These are phyloP conservation scores for Heliconius hewitsoni DNA, from an alignment of 1,140 invertebrate species.

Conservation along the genomic window DNA sequence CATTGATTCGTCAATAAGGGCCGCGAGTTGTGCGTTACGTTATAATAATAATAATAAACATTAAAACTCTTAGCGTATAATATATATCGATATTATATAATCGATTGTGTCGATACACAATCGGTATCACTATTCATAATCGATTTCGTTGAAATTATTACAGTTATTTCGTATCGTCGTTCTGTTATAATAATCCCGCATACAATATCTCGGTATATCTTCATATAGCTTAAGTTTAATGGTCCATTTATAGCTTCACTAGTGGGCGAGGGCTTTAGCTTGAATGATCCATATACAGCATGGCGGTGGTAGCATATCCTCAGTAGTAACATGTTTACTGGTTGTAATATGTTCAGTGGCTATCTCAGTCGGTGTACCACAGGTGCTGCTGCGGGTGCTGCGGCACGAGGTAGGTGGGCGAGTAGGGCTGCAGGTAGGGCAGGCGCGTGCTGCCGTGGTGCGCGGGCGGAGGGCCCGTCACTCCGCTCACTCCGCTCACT, in stretches of 20 bases:
- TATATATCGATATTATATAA: not conserved
- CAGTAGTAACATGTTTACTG: no score
- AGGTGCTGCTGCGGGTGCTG: slow-evolving; percentile 74
- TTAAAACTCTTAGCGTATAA: not conserved
- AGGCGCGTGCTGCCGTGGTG: slow-evolving; percentile 72
- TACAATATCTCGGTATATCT: no score
- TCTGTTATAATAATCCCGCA: no score
- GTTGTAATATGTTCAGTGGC: not conserved
- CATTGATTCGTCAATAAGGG: slow-evolving; percentile 48
- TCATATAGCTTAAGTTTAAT: no score
- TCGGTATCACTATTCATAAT: not conserved
- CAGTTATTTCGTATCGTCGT: no score
- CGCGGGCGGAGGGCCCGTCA: slow-evolving; percentile 68
- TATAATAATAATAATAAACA: no score
- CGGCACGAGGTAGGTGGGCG: slow-evolving; percentile 74
- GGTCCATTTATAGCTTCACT: no score
- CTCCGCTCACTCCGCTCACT: slow-evolving; percentile 50
- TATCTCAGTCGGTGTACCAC: slow-evolving; percentile 77
- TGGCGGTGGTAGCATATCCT: no score
- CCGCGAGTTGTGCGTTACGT: slow-evolving; percentile 41
- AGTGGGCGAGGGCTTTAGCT: no score
- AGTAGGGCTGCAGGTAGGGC: slow-evolving; percentile 78
- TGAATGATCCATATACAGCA: no score
- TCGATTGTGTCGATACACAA: not conserved
- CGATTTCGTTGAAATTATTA: no score